Percentiles rank a stretch among this genome's conserved stretches.
phyloP scores from a whole-genome alignment of 2,797 vertebrate species.

The Momotus momota region DNA sequence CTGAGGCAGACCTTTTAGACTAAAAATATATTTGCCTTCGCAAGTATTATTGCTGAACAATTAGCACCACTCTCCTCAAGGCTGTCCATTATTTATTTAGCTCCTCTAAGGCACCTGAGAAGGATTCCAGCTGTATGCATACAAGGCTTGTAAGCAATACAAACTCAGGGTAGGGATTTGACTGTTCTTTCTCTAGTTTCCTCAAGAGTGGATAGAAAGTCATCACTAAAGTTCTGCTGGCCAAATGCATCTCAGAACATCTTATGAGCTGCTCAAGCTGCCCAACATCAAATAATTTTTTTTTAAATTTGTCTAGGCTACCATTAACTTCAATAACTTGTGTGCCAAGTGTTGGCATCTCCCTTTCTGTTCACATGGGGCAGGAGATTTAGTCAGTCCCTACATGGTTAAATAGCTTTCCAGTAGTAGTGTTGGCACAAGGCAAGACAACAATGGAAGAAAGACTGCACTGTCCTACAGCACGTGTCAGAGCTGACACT shows the following conservation, averaged over 20 bases:
- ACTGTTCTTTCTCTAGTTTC: not conserved
- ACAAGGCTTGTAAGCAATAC: not conserved
- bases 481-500: not conserved
- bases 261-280: not conserved
- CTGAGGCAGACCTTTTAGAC: not conserved
- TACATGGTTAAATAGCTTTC: not conserved
- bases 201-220: not conserved
- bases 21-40: not conserved
- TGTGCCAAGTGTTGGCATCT: not conserved
- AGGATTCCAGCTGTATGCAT: not conserved
- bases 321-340: not conserved
- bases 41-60: conserved; percentile 9
- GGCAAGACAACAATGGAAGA: not conserved
- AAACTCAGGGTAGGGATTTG: not conserved
- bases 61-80: not conserved
- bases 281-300: not conserved
- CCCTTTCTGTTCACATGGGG: not conserved
- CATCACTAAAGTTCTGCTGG: not conserved
- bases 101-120: not conserved
- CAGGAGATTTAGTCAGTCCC: not conserved
- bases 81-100: not conserved
- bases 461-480: not conserved
- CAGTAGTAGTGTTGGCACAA: not conserved
- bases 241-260: not conserved
- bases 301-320: not conserved